These are phyloP conservation scores for Macaria liturata DNA, from an alignment of 2,888 invertebrate species.

Conservation along the genomic window DNA sequence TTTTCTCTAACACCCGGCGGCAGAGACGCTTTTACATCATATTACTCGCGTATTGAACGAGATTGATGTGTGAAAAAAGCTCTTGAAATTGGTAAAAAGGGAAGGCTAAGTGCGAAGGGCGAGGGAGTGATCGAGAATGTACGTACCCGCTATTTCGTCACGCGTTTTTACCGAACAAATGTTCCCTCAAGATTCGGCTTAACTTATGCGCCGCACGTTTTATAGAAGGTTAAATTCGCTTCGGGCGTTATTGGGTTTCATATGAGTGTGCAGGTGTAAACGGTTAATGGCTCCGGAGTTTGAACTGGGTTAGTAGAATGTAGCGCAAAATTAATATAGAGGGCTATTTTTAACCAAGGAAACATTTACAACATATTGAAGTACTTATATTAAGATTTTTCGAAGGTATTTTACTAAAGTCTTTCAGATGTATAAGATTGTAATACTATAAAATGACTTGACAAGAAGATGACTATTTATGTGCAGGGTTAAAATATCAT, in stretches of 20 bases:
- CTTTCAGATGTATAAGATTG: too few species aligned
- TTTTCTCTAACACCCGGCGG: conserved; percentile 43
- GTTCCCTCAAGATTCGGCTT: conserved; percentile 73
- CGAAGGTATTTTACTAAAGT: too few species aligned
- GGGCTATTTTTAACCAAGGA: too few species aligned
- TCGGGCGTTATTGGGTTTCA: conserved; percentile 56
- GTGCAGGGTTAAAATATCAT: too few species aligned
- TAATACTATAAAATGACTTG: too few species aligned
- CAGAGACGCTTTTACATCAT: conserved; percentile 69
- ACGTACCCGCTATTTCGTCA: conserved; percentile 76
- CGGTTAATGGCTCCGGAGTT: conserved; percentile 37
- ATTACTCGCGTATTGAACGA: conserved; percentile 69
- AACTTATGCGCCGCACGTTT: conserved; percentile 77
- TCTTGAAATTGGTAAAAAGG: conserved; percentile 81
- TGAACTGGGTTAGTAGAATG: too few species aligned
- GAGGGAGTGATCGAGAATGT: conserved; percentile 70
- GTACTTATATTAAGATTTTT: too few species aligned
- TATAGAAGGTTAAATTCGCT: conserved; percentile 71
- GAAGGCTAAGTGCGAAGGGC: conserved; percentile 77
- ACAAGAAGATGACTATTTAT: too few species aligned
- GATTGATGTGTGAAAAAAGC: conserved; percentile 80
- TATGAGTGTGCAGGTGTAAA: conserved; percentile 57
- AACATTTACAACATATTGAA: too few species aligned
- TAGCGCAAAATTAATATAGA: too few species aligned
- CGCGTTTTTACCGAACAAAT: conserved; percentile 79